Percentiles rank a stretch among this genome's conserved stretches.
Evolutionary conservation across 2,113 vertebrate species (phyloP).

Genomic region (Hiodon alosoides): DNA sequence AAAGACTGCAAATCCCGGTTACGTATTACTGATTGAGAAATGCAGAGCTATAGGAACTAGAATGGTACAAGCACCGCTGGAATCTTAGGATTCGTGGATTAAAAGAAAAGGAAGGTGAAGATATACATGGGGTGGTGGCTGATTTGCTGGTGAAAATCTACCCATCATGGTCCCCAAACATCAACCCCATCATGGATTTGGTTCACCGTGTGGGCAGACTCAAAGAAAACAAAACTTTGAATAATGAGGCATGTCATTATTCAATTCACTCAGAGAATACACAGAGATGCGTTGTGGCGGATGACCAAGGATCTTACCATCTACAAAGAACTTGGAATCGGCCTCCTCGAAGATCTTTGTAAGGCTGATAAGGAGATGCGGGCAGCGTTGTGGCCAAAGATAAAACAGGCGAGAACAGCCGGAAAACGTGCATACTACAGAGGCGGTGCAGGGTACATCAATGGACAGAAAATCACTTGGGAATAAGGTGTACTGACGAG

Average conservation of each 20-base stretch:
- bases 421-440: neutral
- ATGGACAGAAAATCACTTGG: constrained; percentile 3
- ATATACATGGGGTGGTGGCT: neutral
- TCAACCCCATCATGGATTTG: neutral
- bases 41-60: no score
- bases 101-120: neutral
- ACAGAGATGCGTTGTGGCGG: no score
- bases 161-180: neutral
- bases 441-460: neutral
- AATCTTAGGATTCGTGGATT: neutral
- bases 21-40: neutral
- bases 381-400: neutral
- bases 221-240: constrained; percentile 15
- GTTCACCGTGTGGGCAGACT: constrained; percentile 6
- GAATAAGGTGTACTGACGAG: neutral
- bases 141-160: neutral
- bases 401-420: neutral
- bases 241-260: neutral
- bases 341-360: neutral
- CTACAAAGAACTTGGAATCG: neutral
- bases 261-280: no score
- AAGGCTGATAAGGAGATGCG: neutral
- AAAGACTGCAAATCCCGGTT: neutral
- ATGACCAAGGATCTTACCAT: neutral
- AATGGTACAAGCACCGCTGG: neutral